These are phyloP conservation scores for Calosoma granatense DNA, from an alignment of 1,140 invertebrate species.

Conservation along the genomic window DNA sequence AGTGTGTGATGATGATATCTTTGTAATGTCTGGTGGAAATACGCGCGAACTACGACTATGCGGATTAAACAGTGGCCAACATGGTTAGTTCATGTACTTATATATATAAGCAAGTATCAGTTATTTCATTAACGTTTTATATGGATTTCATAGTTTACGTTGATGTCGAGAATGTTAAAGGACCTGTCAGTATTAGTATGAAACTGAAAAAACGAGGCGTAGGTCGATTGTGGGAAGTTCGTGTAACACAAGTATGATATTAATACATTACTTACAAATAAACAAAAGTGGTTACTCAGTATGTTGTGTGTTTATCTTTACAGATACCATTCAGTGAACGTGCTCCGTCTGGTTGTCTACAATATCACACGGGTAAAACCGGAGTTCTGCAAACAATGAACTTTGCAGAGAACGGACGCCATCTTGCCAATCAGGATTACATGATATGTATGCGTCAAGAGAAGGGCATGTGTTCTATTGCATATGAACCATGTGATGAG, in stretches of 20 bases:
- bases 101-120: neutral
- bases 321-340: slow-evolving; percentile 61
- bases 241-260: slow-evolving; percentile 43
- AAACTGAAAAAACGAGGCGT: slow-evolving; percentile 46
- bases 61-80: slow-evolving; percentile 74
- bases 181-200: slow-evolving; percentile 42
- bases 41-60: slow-evolving; percentile 53
- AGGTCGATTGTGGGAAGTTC: slow-evolving; percentile 63
- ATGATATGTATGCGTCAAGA: slow-evolving; percentile 64
- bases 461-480: slow-evolving; percentile 59
- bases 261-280: too few species aligned
- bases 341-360: slow-evolving; percentile 62
- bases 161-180: slow-evolving; percentile 47
- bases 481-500: slow-evolving; percentile 60
- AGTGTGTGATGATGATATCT: slow-evolving; percentile 62
- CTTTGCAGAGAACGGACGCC: slow-evolving; percentile 66
- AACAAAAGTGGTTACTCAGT: neutral
- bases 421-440: slow-evolving; percentile 68
- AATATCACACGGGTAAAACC: slow-evolving; percentile 49
- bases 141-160: slow-evolving; percentile 46
- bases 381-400: slow-evolving; percentile 64
- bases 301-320: neutral
- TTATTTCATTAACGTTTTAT: slow-evolving; percentile 4
- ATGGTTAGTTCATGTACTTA: too few species aligned
- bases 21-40: slow-evolving; percentile 47